phyloP scores from a whole-genome alignment of 2,113 vertebrate species.

The Mus musculus region GRCm39 chr1:109339001-109339500 shows the following conservation, averaged over 20 bases:
- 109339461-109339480: neutral
- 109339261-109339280: neutral
- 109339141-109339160: too few species aligned
- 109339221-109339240: too few species aligned
- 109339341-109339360: neutral
- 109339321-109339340: neutral
- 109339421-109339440: neutral
- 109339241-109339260: neutral
- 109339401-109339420: slow-evolving; percentile 9
- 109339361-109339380: neutral
- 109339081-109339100: too few species aligned
- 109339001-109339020: too few species aligned
- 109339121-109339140: too few species aligned
- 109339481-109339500: neutral
- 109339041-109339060: too few species aligned
- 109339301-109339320: neutral
- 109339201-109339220: too few species aligned
- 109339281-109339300: neutral
- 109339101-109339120: too few species aligned
- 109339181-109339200: too few species aligned
- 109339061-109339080: too few species aligned
- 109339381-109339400: neutral
- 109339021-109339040: too few species aligned
- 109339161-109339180: too few species aligned
- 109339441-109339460: neutral